A percentile compares a stretch with the other conserved stretches of the same genome.
Conservation (phyloP, 2,113 vertebrate species). For the Climacteris rufus region DNA sequence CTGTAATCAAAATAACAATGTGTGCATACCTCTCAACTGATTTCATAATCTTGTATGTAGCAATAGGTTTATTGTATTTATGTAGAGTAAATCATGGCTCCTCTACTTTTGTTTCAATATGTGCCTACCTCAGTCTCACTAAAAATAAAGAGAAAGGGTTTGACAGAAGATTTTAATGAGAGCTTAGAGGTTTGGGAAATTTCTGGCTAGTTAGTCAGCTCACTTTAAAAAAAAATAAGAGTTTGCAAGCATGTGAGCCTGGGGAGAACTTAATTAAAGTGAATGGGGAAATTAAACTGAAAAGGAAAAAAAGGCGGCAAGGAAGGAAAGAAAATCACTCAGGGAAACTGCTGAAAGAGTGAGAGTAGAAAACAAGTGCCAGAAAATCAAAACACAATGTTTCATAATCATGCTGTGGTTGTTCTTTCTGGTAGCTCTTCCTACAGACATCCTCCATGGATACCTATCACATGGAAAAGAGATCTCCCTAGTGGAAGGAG, state of each 20-base stretch:
- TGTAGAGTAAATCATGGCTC: neutral
- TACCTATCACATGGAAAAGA: neutral
- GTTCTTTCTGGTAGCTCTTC: neutral
- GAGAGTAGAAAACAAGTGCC: neutral
- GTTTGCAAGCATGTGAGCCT: neutral
- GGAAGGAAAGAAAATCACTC: neutral
- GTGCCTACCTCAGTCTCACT: neutral
- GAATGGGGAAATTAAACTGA: neutral
- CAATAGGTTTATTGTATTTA: neutral
- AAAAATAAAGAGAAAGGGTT: neutral
- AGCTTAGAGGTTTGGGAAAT: slow-evolving; percentile 6
- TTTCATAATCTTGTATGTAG: neutral
- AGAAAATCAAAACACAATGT: neutral
- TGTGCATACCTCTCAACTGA: neutral
- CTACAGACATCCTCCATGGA: neutral
- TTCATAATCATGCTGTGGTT: neutral
- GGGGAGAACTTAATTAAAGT: slow-evolving; percentile 5
- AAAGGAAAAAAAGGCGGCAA: neutral
- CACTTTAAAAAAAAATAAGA: slow-evolving; percentile 38
- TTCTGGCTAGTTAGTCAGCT: slow-evolving; percentile 21
- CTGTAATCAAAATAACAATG: neutral
- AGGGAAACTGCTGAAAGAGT: neutral
- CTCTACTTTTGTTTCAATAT: neutral
- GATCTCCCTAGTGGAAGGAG: neutral
- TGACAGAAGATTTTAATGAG: slow-evolving; percentile 32